phyloP scores from a whole-genome alignment of 2,888 invertebrate genomes.

The Neria commutata region DNA sequence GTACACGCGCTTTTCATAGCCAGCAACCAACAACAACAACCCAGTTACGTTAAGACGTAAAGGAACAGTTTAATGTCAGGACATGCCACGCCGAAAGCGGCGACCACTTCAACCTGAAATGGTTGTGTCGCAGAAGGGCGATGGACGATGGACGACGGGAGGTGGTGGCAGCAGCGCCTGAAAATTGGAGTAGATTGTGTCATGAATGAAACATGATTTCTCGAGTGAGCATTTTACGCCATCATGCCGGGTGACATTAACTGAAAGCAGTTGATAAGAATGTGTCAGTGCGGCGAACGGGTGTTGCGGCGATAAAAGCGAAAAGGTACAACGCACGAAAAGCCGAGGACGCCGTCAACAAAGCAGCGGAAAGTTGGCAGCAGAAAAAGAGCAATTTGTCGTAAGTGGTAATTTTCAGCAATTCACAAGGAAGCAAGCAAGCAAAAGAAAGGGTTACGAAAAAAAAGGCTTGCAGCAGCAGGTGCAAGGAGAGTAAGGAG shows the following conservation, averaged over 20 bases:
- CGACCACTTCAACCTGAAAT: conserved; percentile 12
- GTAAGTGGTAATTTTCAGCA: conserved; percentile 27
- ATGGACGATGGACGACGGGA: neutral
- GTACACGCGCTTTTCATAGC: neutral
- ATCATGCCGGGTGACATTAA: conserved; percentile 15
- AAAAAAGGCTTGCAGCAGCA: too few species aligned
- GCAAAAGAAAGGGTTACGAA: too few species aligned
- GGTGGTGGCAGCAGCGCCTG: conserved; percentile 6
- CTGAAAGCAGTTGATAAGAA: conserved; percentile 17
- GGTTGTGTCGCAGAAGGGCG: neutral
- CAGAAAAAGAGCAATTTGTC: conserved; percentile 23
- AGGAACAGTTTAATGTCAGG: conserved; percentile 25
- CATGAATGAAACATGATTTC: conserved; percentile 27
- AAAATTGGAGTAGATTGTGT: conserved; percentile 26
- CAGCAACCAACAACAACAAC: neutral
- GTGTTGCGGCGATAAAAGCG: neutral
- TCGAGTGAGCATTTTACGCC: conserved; percentile 23
- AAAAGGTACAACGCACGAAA: neutral
- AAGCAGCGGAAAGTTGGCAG: neutral
- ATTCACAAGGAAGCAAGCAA: neutral
- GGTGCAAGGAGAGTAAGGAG: too few species aligned
- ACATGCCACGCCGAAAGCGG: conserved; percentile 14
- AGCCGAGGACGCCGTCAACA: neutral
- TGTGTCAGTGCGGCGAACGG: neutral
- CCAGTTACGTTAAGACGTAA: neutral